These are phyloP conservation scores for Nansenia antarctica DNA, from an alignment of 2,113 vertebrate genomes.

Conservation along the genomic window DNA sequence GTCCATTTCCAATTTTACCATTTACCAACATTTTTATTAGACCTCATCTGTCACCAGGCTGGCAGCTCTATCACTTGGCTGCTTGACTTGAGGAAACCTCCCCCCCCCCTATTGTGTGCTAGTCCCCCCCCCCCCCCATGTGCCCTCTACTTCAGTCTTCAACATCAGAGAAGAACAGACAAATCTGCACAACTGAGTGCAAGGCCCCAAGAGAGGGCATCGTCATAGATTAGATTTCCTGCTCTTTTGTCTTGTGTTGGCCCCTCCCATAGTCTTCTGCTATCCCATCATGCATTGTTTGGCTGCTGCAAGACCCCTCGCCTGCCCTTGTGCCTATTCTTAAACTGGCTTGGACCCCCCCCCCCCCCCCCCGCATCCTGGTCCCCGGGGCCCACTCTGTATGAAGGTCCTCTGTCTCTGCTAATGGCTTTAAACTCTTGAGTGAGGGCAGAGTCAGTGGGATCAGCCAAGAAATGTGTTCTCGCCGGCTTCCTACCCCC, in stretches of 20 bases:
- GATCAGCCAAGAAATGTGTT: slow-evolving; percentile 5
- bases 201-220: background rate
- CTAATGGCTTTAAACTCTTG: slow-evolving; percentile 18
- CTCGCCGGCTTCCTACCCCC: background rate
- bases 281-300: slow-evolving; percentile 13
- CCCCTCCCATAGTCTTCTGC: background rate
- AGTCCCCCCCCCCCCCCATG: background rate
- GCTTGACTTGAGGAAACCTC: background rate
- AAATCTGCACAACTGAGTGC: background rate
- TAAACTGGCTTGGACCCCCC: background rate
- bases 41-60: background rate
- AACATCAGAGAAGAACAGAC: background rate
- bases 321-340: background rate
- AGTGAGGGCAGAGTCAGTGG: background rate
- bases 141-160: background rate
- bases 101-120: background rate
- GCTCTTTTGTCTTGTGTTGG: background rate
- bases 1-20: no score
- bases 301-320: background rate
- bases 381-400: background rate
- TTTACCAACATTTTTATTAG: no score
- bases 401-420: slow-evolving; percentile 19
- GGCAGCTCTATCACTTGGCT: background rate
- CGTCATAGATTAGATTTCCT: slow-evolving; percentile 2
- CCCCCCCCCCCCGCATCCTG: background rate